Evolutionary conservation across 1,140 invertebrate species (phyloP).

Genomic region (Drosophila saltans): DNA sequence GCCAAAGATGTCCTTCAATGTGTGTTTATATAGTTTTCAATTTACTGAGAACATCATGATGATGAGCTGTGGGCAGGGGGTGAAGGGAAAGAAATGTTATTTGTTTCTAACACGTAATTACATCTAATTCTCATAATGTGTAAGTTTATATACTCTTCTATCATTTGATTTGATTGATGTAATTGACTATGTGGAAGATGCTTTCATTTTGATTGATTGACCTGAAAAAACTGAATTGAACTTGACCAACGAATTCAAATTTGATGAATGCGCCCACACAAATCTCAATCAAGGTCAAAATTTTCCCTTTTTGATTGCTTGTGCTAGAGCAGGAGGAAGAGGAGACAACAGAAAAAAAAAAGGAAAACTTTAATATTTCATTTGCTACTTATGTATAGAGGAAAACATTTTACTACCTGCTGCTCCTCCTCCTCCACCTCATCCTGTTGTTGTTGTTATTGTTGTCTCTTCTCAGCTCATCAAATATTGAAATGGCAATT

Average conservation of each 20-base stretch:
- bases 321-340: neutral
- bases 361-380: conserved; percentile 15
- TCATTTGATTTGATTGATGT: conserved; percentile 47
- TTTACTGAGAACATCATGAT: neutral
- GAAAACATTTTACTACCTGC: conserved; percentile 61
- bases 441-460: conserved; percentile 14
- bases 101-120: conserved; percentile 19
- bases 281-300: conserved; percentile 17
- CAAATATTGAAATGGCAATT: conserved; percentile 80
- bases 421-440: neutral
- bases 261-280: conserved; percentile 36
- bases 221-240: conserved; percentile 15
- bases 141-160: neutral
- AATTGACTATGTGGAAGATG: conserved; percentile 36
- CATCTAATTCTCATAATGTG: conserved; percentile 4
- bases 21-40: conserved; percentile 11
- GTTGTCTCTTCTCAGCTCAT: conserved; percentile 48
- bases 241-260: conserved; percentile 22
- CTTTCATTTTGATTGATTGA: conserved; percentile 34
- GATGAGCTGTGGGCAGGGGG: neutral
- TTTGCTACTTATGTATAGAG: conserved; percentile 32
- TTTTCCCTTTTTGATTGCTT: neutral
- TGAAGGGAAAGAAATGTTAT: neutral
- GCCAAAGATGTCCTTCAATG: neutral
- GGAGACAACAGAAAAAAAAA: neutral